phyloP scores from a whole-genome alignment of 2,888 invertebrate genomes.

The Junonia oenone region DNA sequence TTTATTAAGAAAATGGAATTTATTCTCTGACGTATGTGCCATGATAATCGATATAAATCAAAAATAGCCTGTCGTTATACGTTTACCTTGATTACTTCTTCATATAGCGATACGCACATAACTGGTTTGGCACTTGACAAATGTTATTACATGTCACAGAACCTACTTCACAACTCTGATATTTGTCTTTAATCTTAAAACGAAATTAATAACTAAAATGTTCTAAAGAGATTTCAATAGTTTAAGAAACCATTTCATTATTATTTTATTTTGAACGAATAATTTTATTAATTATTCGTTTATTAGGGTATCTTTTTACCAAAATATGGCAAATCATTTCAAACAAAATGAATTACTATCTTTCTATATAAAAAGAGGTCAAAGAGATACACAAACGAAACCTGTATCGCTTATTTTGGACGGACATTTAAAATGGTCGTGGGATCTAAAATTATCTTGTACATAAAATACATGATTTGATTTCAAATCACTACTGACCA shows the following conservation, averaged over 20 bases:
- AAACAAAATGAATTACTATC: too few relatives aligned
- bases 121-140: background rate
- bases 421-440: too few relatives aligned
- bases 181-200: too few relatives aligned
- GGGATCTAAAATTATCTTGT: background rate
- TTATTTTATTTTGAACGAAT: too few relatives aligned
- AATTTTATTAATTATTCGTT: too few relatives aligned
- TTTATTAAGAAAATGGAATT: background rate
- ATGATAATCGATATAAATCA: background rate
- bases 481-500: slow-evolving; percentile 4
- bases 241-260: too few relatives aligned
- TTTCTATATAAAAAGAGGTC: too few relatives aligned
- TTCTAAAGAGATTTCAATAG: too few relatives aligned
- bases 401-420: background rate
- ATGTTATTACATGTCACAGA: background rate
- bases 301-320: too few relatives aligned
- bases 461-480: background rate
- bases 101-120: background rate
- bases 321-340: too few relatives aligned
- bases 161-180: background rate
- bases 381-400: background rate
- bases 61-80: too few relatives aligned
- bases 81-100: slow-evolving; percentile 8
- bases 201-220: too few relatives aligned
- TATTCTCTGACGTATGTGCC: background rate